Evolutionary conservation across 2,888 invertebrate genomes (phyloP), one percentile per base, ranked within the genome.

Genomic region (Ochropleura leucogaster): DNA sequence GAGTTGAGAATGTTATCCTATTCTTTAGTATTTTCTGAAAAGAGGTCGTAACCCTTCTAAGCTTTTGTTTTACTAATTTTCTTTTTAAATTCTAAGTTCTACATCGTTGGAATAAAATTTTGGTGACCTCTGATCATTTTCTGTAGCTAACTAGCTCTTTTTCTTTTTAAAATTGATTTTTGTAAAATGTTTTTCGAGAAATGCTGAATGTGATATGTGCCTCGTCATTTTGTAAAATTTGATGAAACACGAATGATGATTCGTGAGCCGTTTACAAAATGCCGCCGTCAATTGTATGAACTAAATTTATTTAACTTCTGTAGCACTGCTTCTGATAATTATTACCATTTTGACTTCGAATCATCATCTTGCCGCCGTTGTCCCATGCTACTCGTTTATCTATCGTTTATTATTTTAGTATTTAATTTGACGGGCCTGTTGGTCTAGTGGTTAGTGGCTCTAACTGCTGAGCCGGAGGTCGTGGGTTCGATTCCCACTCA

Each of bases 1-100:
- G 10, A 53, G 74, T 72, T 68, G n/a, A 66, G 53, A 78, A 69
- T 55, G 60, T 20, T 74, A 44, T 12, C 51, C 20, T 67, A n/a
- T 77, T 44, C 44, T 20, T 14, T 0, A 30, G 30, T 8, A 18
- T 73, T 83, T 82, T 53, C n/a, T 59, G 42, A 55, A 55, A 51
- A 47, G 4, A 12, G 55, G n/a, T 68, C 49, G 59, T 55, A 59
- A 49, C n/a, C 9, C n/a, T 18, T 40, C 14, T 65, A 51, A 16
- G 14, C 1, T 62, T 53, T 44, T 64, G n/a, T 62, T 68, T 57
- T 16, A 9, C 0, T 30, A 6, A n/a, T 65, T 70, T 53, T 47
- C 18, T 63, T 51, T 7, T 51, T 53, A 0, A 20, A 60, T 72
- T 60, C 6, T 46, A 18, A 18, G n/a, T 46, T 47, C 16, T n/a